Conservation (phyloP, 2,888 invertebrate species). For the Heliconius ismenius region DNA sequence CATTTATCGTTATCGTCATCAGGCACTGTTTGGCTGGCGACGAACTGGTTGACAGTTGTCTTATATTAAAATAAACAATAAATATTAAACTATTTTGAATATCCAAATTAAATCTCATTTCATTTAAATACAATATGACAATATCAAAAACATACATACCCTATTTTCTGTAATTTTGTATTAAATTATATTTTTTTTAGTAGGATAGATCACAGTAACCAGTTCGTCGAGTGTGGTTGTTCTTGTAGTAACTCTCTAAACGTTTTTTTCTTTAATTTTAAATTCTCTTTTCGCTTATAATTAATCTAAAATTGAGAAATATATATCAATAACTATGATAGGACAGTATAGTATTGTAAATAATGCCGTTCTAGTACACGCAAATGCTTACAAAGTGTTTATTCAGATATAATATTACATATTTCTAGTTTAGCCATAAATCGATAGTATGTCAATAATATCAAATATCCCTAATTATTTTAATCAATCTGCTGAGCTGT, state of each 20-base stretch:
- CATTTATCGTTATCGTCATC: conserved; percentile 64
- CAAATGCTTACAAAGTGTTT: conserved; percentile 72
- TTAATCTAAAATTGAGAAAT: conserved; percentile 62
- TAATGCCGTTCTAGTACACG: conserved; percentile 63
- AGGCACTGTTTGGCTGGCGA: conserved; percentile 76
- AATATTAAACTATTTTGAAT: neutral
- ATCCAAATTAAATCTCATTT: neutral
- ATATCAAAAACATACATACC: neutral
- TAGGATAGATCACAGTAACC: conserved; percentile 56
- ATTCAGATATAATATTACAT: conserved; percentile 65
- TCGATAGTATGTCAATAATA: conserved; percentile 78
- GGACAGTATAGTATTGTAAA: conserved; percentile 67
- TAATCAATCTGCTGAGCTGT: conserved; percentile 54
- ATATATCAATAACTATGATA: conserved; percentile 60
- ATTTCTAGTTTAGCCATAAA: conserved; percentile 75
- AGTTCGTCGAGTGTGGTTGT: conserved; percentile 75
- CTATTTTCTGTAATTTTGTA: neutral
- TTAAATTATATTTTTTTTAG: conserved; percentile 23
- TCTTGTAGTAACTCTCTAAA: conserved; percentile 61
- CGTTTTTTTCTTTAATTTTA: conserved; percentile 62
- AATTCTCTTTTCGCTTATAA: conserved; percentile 66
- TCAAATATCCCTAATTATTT: conserved; percentile 75
- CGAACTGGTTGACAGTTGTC: conserved; percentile 61
- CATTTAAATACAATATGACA: neutral
- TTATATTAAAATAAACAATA: conserved; percentile 1